Evolutionary conservation across 2,888 invertebrate genomes (phyloP).

Genomic region (Drosophila mimica): DNA sequence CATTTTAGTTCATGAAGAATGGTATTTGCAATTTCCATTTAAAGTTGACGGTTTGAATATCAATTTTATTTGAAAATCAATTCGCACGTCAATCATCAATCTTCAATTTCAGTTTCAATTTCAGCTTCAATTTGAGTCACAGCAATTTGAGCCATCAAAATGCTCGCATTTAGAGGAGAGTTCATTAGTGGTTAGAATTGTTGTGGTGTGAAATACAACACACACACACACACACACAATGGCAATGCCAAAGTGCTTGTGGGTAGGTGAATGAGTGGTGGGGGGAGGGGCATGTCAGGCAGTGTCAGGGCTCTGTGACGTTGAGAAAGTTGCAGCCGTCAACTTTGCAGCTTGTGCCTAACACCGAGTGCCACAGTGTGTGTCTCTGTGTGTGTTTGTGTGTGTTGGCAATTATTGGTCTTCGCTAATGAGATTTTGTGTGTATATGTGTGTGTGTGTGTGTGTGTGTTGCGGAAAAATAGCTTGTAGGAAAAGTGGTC

Average conservation of each 20-base stretch:
- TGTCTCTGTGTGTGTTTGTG: constrained; percentile 13
- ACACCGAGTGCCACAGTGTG: constrained; percentile 33
- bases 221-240: constrained; percentile 3
- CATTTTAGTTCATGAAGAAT: not conserved
- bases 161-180: constrained; percentile 21
- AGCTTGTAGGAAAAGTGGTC: constrained; percentile 29
- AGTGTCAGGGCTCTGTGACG: constrained; percentile 60
- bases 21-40: not conserved
- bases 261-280: not conserved
- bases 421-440: constrained; percentile 64
- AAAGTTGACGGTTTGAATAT: not conserved
- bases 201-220: constrained; percentile 15
- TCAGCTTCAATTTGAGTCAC: constrained; percentile 6
- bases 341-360: constrained; percentile 59
- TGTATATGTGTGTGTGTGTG: constrained; percentile 11
- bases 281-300: constrained; percentile 50
- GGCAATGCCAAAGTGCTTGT: constrained; percentile 36
- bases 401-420: constrained; percentile 54
- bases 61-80: not conserved
- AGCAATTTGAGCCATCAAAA: constrained; percentile 26
- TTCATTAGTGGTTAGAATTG: constrained; percentile 46
- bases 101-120: constrained; percentile 2
- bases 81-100: constrained; percentile 1
- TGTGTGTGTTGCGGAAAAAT: constrained; percentile 27
- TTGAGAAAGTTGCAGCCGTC: constrained; percentile 67